These are phyloP conservation scores for Pipra filicauda DNA, from an alignment of 2,113 vertebrate genomes.

Conservation along the genomic window DNA sequence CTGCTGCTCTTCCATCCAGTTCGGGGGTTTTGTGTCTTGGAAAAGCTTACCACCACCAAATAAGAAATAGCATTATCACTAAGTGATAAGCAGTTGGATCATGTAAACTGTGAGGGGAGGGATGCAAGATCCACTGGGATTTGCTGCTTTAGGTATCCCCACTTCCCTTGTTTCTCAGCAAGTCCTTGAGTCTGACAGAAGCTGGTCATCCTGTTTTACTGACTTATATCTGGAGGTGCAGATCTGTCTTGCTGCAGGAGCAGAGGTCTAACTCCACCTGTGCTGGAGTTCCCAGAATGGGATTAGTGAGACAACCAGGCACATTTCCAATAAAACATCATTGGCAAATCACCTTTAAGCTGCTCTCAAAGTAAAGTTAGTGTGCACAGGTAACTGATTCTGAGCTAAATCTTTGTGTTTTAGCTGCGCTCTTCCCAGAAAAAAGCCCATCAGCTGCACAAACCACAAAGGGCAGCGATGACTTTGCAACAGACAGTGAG, in stretches of 20 bases:
- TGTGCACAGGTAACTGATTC: not conserved
- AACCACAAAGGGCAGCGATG: not conserved
- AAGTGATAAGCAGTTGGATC: not conserved
- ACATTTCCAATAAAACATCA: not conserved
- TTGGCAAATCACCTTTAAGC: not conserved
- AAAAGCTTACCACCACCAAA: not conserved
- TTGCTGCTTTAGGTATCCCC: not conserved
- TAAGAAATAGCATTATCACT: not conserved
- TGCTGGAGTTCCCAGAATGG: not conserved
- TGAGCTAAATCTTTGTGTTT: not conserved
- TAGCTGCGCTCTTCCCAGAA: constrained; percentile 69
- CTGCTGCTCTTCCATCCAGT: not conserved
- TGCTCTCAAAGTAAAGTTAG: not conserved
- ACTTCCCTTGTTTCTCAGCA: not conserved
- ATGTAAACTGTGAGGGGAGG: not conserved
- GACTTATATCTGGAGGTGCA: not conserved
- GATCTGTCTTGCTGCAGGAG: not conserved
- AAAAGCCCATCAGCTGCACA: constrained; percentile 11
- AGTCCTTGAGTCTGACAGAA: not conserved
- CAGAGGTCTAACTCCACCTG: not conserved
- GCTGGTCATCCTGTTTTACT: rapidly evolving
- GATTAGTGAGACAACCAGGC: not conserved
- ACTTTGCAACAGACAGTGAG: constrained; percentile 1
- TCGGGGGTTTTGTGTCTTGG: not conserved
- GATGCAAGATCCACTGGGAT: not conserved